Evolutionary conservation across 1,140 invertebrate species (phyloP).

Genomic region (Chironomus tepperi): DNA sequence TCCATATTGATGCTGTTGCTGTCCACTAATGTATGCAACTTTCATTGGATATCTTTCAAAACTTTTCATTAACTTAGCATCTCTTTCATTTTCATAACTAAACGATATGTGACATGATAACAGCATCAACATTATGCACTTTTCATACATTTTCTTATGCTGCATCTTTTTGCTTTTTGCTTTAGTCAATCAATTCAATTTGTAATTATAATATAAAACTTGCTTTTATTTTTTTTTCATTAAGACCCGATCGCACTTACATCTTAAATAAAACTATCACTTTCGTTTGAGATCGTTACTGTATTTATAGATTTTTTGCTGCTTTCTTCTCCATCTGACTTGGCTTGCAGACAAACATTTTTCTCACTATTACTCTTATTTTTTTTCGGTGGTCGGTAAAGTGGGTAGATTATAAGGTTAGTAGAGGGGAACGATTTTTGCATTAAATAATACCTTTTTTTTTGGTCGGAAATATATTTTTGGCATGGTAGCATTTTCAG

Average conservation of each 20-base stretch:
- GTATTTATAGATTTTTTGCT: constrained; percentile 16
- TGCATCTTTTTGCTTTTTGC: not conserved
- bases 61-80: not conserved
- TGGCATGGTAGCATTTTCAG: not conserved
- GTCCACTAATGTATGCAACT: not conserved
- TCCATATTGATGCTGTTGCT: not conserved
- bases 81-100: not conserved
- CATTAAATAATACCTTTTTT: not conserved
- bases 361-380: not conserved
- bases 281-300: not conserved
- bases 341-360: not conserved
- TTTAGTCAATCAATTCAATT: not conserved
- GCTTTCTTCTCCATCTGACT: not conserved
- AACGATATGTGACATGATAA: not conserved
- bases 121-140: not conserved
- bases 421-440: constrained; percentile 11
- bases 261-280: constrained; percentile 20
- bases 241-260: constrained; percentile 16
- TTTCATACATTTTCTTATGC: not conserved
- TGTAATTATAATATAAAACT: not conserved
- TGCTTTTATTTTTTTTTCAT: not conserved
- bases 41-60: not conserved
- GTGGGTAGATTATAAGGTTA: not conserved
- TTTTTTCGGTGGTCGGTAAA: not conserved
- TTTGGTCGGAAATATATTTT: not conserved